phyloP scores from a whole-genome alignment of 1,140 invertebrate species.

The Rhopalosiphum padi region DNA sequence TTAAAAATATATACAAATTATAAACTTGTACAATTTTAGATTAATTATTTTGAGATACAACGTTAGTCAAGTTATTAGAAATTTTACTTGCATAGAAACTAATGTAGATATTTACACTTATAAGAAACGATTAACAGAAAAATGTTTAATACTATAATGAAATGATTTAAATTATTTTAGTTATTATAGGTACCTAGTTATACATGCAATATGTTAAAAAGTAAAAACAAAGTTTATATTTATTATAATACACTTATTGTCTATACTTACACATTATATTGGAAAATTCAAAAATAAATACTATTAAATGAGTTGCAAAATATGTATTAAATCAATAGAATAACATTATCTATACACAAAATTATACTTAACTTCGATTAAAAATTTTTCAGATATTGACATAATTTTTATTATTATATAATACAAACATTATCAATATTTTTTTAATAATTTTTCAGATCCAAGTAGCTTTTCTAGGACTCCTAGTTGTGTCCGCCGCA shows the following conservation, averaged over 20 bases:
- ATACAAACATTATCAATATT: background rate
- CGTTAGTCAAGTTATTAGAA: background rate
- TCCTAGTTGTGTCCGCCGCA: conserved; percentile 27
- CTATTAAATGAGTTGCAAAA: background rate
- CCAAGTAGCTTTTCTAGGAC: background rate
- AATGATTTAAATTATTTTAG: background rate
- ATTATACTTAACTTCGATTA: background rate
- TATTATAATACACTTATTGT: background rate
- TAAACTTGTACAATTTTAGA: background rate
- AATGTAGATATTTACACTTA: too few species aligned
- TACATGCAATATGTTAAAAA: too few species aligned
- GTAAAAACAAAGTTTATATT: background rate
- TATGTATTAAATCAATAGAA: background rate
- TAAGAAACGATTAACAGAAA: background rate
- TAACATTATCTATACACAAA: background rate
- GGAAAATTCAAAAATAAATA: background rate
- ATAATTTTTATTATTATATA: background rate
- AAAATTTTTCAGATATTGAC: background rate
- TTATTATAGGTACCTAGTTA: background rate
- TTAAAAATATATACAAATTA: background rate
- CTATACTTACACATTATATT: background rate
- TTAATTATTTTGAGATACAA: background rate
- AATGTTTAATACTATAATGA: background rate
- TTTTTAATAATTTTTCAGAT: conserved; percentile 24
- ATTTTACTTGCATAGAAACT: too few species aligned